These are phyloP conservation scores for Clarias platycephalus DNA, from an alignment of 2,797 vertebrate genomes.

Conservation along the genomic window DNA sequence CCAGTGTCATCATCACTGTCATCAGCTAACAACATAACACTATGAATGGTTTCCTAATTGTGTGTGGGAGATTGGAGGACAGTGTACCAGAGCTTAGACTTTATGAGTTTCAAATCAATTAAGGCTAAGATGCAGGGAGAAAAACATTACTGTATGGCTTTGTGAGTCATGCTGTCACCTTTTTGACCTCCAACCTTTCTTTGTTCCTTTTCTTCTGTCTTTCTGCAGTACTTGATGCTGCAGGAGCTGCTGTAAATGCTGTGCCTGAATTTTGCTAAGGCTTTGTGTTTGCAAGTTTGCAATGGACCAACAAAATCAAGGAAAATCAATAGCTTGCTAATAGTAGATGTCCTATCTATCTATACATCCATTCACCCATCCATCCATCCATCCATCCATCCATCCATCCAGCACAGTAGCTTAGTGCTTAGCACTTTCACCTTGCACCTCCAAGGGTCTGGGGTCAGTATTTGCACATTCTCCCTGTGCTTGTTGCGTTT, in stretches of 20 bases:
- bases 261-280: neutral
- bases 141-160: neutral
- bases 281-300: neutral
- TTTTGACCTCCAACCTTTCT: conserved; percentile 20
- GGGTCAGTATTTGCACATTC: no score
- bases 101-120: conserved; percentile 29
- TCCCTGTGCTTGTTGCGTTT: no score
- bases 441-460: no score
- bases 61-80: neutral
- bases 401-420: neutral
- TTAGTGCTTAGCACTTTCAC: no score
- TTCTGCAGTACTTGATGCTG: neutral
- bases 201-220: neutral
- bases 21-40: neutral
- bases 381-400: neutral
- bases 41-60: conserved; percentile 21
- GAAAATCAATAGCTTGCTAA: neutral
- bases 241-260: neutral
- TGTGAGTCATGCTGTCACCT: conserved; percentile 15
- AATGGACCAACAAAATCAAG: neutral
- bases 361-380: no score
- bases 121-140: neutral
- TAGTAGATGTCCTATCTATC: neutral
- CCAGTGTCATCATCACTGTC: conserved; percentile 22
- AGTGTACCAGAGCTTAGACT: neutral